Conservation (phyloP, 1,140 invertebrate genomes). For the Daktulosphaira vitifoliae region DNA sequence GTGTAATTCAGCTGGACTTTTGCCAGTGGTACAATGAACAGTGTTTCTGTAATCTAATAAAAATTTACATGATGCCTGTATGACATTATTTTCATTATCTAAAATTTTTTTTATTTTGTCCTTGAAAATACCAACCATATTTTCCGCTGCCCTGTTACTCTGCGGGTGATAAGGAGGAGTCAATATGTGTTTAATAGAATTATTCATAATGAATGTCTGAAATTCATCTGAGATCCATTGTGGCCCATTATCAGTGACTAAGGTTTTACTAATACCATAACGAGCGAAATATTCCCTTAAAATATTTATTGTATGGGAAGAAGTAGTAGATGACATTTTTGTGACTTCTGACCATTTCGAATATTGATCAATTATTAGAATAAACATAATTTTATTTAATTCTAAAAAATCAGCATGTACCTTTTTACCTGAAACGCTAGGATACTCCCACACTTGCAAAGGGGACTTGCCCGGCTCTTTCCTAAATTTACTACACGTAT, state of each 20-base stretch:
- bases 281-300: constrained; percentile 38
- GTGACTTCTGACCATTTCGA: constrained; percentile 46
- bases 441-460: constrained; percentile 27
- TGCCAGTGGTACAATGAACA: neutral
- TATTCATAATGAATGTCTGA: constrained; percentile 37
- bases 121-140: neutral
- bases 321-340: neutral
- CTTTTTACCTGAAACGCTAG: constrained; percentile 30
- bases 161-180: constrained; percentile 35
- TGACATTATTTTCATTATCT: neutral
- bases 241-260: constrained; percentile 41
- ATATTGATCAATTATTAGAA: constrained; percentile 45
- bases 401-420: constrained; percentile 45
- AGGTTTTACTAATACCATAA: too few relatives aligned
- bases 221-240: constrained; percentile 40
- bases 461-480: neutral
- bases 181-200: constrained; percentile 38
- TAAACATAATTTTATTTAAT: constrained; percentile 41
- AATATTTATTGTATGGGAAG: neutral
- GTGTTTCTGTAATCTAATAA: constrained; percentile 16
- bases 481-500: constrained; percentile 13
- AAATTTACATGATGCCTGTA: neutral
- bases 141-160: constrained; percentile 41
- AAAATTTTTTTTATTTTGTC: neutral
- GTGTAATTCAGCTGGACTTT: constrained; percentile 1